Evolutionary conservation across 2,797 vertebrate species (phyloP), one percentile per base, ranked within the genome.

Genomic region (Vireo griseus): DNA sequence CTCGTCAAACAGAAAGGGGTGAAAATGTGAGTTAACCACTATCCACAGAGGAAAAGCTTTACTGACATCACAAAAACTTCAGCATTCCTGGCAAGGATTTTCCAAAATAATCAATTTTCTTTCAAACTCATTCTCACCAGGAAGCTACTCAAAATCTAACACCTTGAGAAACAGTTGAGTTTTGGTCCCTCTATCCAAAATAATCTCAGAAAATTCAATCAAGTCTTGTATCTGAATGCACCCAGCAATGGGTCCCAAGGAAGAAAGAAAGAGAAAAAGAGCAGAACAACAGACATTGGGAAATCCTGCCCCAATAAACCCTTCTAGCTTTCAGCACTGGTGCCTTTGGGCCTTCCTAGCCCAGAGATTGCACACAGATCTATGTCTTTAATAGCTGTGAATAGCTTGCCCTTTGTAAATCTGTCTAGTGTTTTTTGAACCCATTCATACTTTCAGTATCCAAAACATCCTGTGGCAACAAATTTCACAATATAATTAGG

Each of bases 381-480:
- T 54, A 5, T 31, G 65, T 52, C 90, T 91, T 80, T 77, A 92
- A 80, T 44, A 83, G 79, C 88, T 91, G 74, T 28, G 59, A 89
- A 92, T 33, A 57, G 48, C 39, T 19, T 91, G 79, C 51, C 91
- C 91, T 94, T 92, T 84, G 85, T 80, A 91, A 94, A 91, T 86
- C 92, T 71, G 61, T 44, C 93, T 91, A 62, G 84, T 68, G 76
- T 86, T 90, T 94, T 89, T 78, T 91, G 87, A 94, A 96, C 57
- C 79, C 93, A 94, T 96, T 95, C 95, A 95, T 91, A 58, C 82
- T 96, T 94, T 54, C 82, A 95, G 95, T 88, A 96, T 83, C 96
- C 94, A 96, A 96, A 96, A 95, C 95, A 96, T 96, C 96, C 93
- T 86, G 95, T 96, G 95, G 94, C 95, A 95, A 94, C 93, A 94